Evolutionary conservation across 2,113 vertebrate genomes (phyloP), one percentile per base, ranked within the genome.

Genomic region (Amblyornis subalaris): DNA sequence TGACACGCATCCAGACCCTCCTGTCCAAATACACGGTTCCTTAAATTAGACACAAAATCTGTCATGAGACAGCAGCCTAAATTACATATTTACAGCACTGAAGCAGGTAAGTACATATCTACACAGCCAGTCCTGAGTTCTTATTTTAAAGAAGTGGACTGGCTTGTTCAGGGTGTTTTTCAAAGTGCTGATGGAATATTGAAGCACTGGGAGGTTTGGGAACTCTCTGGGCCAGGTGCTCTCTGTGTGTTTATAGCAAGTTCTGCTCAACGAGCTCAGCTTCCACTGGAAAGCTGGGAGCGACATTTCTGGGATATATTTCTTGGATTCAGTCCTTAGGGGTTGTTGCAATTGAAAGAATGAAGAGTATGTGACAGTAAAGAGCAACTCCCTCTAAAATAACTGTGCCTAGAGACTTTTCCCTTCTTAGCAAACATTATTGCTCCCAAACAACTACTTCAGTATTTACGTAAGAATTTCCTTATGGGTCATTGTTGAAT

Each of bases 1-100:
- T 95, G 95, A 88, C 81, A 77, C 64, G 18, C 20, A 1, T 70
- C 85, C 91, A 95, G 89, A 51, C 47, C 75, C 55, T 74, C 74
- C 47, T 73, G 47, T 54, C 85, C 95, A 95, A 95, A 94, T 2
- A 93, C 10, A 38, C 44, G 67, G 51, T 31, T 92, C 88, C 91
- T 93, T 83, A 93, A 97, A 93, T 95, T 93, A 95, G 89, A 64
- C 85, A 50, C 67, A 66, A 94, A 94, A 45, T 76, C 36, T 64
- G 81, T 45, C n/a, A 51, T n/a, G 82, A 76, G 75, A 22, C 85
- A 88, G 81, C 60, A 70, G 87, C 71, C 95, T 85, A 58, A 95
- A 95, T 94, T 62, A 31, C 42, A 22, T 47, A 85, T 90, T 95
- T 73, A 44, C 80, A 74, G 53, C 40, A 5, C 75, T 31, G 4